These are phyloP conservation scores for Carassius gibelio DNA, from an alignment of 2,113 vertebrate genomes.

Conservation along the genomic window DNA sequence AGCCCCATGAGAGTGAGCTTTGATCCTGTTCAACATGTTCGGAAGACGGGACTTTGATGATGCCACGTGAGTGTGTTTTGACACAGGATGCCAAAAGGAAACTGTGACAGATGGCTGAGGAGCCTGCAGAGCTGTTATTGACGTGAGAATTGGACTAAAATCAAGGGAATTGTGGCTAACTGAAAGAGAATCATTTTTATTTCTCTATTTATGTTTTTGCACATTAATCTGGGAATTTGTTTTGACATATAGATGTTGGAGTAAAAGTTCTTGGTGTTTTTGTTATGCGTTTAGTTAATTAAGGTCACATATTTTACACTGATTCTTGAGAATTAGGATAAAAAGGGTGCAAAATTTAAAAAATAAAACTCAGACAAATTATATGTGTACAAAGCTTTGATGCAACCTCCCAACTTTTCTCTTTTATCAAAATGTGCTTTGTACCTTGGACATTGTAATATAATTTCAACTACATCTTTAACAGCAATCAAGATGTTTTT, in stretches of 20 bases:
- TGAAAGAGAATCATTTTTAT: background rate
- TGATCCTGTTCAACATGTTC: background rate
- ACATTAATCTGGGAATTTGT: background rate
- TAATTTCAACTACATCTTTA: too few species aligned
- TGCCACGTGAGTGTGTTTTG: constrained; percentile 15
- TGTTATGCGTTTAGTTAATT: background rate
- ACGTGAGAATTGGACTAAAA: background rate
- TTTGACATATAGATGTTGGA: background rate
- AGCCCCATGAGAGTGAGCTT: background rate
- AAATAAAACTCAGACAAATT: too few species aligned
- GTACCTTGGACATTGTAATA: too few species aligned
- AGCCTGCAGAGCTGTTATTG: background rate
- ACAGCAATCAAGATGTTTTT: too few species aligned
- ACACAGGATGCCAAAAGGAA: constrained; percentile 9
- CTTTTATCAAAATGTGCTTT: too few species aligned
- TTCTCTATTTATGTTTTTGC: background rate
- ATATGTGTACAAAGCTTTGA: too few species aligned
- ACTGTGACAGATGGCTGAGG: constrained; percentile 21
- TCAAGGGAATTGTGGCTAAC: background rate
- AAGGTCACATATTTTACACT: background rate
- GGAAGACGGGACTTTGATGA: background rate
- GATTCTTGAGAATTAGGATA: too few species aligned
- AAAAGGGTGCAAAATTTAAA: too few species aligned
- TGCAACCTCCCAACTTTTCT: too few species aligned
- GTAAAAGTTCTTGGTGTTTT: too few species aligned